phyloP scores from a whole-genome alignment of 2,888 invertebrate genomes.

The Eucriotettix oculatus region DNA sequence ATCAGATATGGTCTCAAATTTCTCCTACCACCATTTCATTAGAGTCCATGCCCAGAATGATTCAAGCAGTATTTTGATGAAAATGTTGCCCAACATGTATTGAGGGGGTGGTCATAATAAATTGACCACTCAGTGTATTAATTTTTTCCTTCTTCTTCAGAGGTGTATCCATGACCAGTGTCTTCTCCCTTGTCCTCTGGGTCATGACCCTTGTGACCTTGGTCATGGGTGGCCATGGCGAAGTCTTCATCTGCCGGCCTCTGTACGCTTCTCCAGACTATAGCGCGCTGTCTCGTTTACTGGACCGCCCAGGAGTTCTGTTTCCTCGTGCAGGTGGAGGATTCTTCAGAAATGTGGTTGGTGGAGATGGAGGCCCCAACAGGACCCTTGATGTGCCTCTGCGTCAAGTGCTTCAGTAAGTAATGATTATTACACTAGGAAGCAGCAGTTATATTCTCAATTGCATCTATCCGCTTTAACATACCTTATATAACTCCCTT shows the following conservation, averaged over 20 bases:
- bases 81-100: too few relatives aligned
- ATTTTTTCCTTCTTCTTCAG: neutral
- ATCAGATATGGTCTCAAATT: too few relatives aligned
- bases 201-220: slow-evolving; percentile 36
- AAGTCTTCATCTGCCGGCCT: slow-evolving; percentile 54
- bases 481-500: too few relatives aligned
- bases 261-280: slow-evolving; percentile 50
- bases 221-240: slow-evolving; percentile 45
- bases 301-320: slow-evolving; percentile 48
- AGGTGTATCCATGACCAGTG: slow-evolving; percentile 33
- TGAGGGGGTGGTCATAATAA: too few relatives aligned
- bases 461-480: too few relatives aligned
- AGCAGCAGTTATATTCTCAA: too few relatives aligned
- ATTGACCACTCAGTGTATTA: too few relatives aligned
- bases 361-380: slow-evolving; percentile 35
- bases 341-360: slow-evolving; percentile 35
- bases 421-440: too few relatives aligned
- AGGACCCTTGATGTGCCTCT: slow-evolving; percentile 35
- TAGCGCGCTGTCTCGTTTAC: slow-evolving; percentile 40
- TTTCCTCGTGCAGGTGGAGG: slow-evolving; percentile 28
- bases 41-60: too few relatives aligned
- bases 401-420: slow-evolving; percentile 33
- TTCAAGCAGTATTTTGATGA: too few relatives aligned
- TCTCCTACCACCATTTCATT: too few relatives aligned
- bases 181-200: slow-evolving; percentile 44